Evolutionary conservation across 2,113 vertebrate genomes (phyloP), one percentile per base, ranked within the genome.

Genomic region (Platysternon megacephalum): DNA sequence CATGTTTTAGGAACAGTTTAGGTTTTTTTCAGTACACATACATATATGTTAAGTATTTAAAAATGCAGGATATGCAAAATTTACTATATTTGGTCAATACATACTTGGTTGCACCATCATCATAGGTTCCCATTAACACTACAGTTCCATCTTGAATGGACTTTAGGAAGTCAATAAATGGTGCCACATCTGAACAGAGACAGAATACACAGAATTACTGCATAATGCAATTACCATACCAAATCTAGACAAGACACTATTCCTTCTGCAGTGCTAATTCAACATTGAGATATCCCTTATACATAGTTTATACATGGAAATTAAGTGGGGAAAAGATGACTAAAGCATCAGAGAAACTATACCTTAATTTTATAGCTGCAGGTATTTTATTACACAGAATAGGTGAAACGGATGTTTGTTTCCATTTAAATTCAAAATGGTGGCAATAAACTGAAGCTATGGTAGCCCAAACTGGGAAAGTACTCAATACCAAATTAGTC

Each of bases 111-210:
- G 99, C 98, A 46, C 99, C 97, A 94, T 99, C 99, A 76, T 99
- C 99, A 2, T 99, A 99, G 0, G 99, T 99, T 86, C 99, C 99
- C 98, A 99, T 99, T 97, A 99, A 97, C 74, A 99, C 99, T 22
- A 99, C 96, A 0, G 99, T 99, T 87, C 99, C 99, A 14, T 99
- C 99, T 84, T 98, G 97, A 81, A 99, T 99, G 78, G 96, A 98
- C 95, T 99, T 99, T 82, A 99, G 93, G 96, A 99, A 99, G 83
- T 98, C 98, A 95, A 99, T 99, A 24, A 99, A 96, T 1, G 98
- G 98, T 12, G 97, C 98, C 87, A 99, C 99, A 80, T 99, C 99
- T 99, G 90, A 72, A 97, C 94, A 87, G 89, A 96, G 95, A 44
- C 39, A 82, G 79, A 95, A 91, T 4, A 48, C 7, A 82, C 2